Base-by-base conservation (phyloP, 2,113 vertebrate genomes). In the Aramus guarauna region DNA sequence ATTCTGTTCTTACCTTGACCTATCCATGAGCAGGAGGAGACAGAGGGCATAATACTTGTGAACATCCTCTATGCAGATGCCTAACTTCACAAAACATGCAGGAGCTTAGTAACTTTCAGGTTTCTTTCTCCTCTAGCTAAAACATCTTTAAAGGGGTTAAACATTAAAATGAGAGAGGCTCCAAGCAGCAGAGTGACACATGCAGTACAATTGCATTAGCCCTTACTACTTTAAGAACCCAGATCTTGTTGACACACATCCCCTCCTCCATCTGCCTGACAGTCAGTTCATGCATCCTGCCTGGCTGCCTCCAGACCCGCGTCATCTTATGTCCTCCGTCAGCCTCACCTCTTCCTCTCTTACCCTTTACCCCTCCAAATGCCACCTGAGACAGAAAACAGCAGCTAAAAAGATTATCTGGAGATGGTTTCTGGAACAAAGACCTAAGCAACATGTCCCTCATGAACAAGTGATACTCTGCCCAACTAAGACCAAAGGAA, bases 301-400 rank as follows among this genome's bases (percentile, higher is more conserved):
- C 27, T 66, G 39, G 32, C 3, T 45, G 5, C 4, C 45, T 75
- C 30, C 36, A 76, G 36, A 73, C 6, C 6, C 3, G 2, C 4
- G 2, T 30, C 50, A 17, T 41, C 4, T 64, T 39, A 22, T 1
- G 26, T 11, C 37, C 24, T n/a, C 1, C 5, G 2, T 21, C 34
- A 84, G 24, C 19, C 15, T 68, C 48, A 50, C 20, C 21, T 83
- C 71, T 47, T 86, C 34, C 20, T 81, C 64, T 20, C 19, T 84
- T 81, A 9, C 29, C 8, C 29, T 47, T 45, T 32, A 29, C 2
- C 9, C 5, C 12, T 75, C 41, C 41, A 48, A 75, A 84, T 75
- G 30, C 11, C 29, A n/a, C 4, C 18, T 26, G 15, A 89, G 77
- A 56, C n/a, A 68, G 56, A 77, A 89, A 76, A 72, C 4, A 62